Evolutionary conservation across 53 echinoderm and acorn worm species (phyloP).

Genomic region (Crossaster papposus): DNA sequence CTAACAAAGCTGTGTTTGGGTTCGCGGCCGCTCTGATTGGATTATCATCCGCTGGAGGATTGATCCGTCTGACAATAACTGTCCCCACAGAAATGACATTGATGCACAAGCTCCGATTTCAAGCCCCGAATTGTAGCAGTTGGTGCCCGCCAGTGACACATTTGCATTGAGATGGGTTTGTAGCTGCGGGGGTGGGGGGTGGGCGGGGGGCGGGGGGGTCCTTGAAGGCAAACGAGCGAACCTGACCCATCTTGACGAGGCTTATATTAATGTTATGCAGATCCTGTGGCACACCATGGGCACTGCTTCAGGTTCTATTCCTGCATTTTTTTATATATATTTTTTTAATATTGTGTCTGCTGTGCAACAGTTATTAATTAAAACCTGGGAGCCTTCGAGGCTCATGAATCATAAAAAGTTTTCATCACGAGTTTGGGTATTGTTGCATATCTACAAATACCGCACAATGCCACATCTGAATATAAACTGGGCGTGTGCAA

Average conservation of each 20-base stretch:
- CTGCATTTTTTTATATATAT: slow-evolving; percentile 14
- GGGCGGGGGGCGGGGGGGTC: no score
- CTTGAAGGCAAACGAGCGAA: slow-evolving; percentile 22
- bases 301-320: slow-evolving; percentile 12
- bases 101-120: slow-evolving; percentile 47
- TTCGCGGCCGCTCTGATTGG: slow-evolving; percentile 22
- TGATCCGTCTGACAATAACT: slow-evolving; percentile 55
- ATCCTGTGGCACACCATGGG: slow-evolving; percentile 17
- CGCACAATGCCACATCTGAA: no score
- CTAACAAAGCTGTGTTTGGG: slow-evolving; percentile 53
- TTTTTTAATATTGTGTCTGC: no score
- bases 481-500: no score
- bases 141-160: slow-evolving; percentile 56
- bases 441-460: background rate
- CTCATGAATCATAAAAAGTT: slow-evolving; percentile 20
- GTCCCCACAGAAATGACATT: slow-evolving; percentile 47
- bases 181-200: background rate
- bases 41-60: slow-evolving; percentile 46
- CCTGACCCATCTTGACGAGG: background rate
- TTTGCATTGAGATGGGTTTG: slow-evolving; percentile 48
- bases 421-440: background rate
- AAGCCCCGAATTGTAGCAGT: slow-evolving; percentile 45
- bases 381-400: slow-evolving; percentile 18
- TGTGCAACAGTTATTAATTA: slow-evolving; percentile 60
- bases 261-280: slow-evolving; percentile 42